Conservation (phyloP, 2,797 vertebrate species). For the Philypnodon macrostomus region DNA sequence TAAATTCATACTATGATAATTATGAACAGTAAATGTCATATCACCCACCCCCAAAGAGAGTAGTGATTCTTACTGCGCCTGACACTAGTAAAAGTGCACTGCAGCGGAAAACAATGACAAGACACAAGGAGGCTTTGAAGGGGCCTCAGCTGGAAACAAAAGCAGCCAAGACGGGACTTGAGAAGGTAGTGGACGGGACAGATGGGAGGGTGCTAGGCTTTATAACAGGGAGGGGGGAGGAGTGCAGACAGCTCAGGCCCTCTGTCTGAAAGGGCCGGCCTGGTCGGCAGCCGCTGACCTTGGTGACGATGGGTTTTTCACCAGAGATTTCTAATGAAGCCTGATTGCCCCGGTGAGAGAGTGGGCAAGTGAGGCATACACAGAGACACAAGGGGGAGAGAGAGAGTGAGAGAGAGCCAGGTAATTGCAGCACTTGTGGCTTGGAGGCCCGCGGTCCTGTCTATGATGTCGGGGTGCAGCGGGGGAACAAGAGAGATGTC, state of each 20-base stretch:
- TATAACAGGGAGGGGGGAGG: neutral
- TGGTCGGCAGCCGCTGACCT: conserved; percentile 78
- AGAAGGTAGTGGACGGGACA: conserved; percentile 41
- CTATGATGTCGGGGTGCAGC: conserved; percentile 75
- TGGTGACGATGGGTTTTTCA: conserved; percentile 77
- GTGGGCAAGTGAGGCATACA: conserved; percentile 17
- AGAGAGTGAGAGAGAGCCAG: conserved; percentile 67
- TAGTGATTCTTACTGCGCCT: conserved; percentile 61
- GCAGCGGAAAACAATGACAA: conserved; percentile 59
- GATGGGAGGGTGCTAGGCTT: conserved; percentile 14
- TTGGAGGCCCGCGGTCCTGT: conserved; percentile 67
- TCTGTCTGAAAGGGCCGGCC: conserved; percentile 65
- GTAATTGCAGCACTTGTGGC: conserved; percentile 84
- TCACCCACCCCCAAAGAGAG: too few species aligned
- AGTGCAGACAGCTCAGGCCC: conserved; percentile 61
- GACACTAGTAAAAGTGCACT: conserved; percentile 63
- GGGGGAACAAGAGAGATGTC: conserved; percentile 74
- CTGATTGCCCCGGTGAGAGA: conserved; percentile 74
- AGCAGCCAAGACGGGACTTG: conserved; percentile 57
- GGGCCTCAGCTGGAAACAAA: conserved; percentile 68
- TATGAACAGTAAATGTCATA: too few species aligned
- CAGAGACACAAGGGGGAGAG: conserved; percentile 17
- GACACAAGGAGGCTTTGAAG: conserved; percentile 52
- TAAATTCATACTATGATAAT: too few species aligned
- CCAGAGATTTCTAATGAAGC: conserved; percentile 81